These are phyloP conservation scores for Pocillopora verrucosa DNA, from an alignment of 64 coral and sea anemone genomes.

Conservation along the genomic window DNA sequence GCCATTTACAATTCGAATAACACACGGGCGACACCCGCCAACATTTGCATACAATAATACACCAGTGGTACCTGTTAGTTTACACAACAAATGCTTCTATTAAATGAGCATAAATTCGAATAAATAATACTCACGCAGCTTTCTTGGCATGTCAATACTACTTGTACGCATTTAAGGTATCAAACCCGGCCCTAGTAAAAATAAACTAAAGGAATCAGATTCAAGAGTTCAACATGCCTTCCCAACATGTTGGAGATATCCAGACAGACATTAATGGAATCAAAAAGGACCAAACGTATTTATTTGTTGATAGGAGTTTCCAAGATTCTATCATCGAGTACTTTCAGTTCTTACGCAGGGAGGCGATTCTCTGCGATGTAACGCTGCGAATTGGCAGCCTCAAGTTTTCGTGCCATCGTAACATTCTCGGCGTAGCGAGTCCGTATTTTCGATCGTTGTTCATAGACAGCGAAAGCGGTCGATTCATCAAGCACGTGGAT, in stretches of 20 bases:
- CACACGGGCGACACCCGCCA: not conserved
- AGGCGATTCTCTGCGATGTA: slow-evolving; percentile 68
- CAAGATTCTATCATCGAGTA: slow-evolving; percentile 58
- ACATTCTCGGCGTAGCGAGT: slow-evolving; percentile 56
- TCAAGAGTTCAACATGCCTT: slow-evolving; percentile 1
- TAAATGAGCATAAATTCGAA: not conserved
- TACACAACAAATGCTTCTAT: not conserved
- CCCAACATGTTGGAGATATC: not conserved
- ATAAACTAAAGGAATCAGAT: too few species aligned
- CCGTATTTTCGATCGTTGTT: slow-evolving; percentile 83
- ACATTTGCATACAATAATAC: not conserved
- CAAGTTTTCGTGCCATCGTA: slow-evolving; percentile 69
- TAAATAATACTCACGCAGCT: not conserved
- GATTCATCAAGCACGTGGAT: slow-evolving; percentile 78
- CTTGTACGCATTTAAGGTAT: not conserved
- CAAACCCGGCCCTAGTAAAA: too few species aligned
- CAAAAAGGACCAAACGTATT: slow-evolving; percentile 39
- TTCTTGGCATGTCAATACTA: not conserved
- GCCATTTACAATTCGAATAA: not conserved
- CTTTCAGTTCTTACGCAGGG: slow-evolving; percentile 62
- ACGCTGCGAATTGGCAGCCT: slow-evolving; percentile 33
- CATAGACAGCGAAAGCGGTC: slow-evolving; percentile 69
- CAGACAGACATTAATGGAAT: slow-evolving; percentile 72
- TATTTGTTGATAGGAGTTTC: slow-evolving; percentile 57
- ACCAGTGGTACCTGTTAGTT: slow-evolving; percentile 5